Base-by-base conservation (phyloP, 1,140 invertebrate genomes). In the Gryon sp. region DNA sequence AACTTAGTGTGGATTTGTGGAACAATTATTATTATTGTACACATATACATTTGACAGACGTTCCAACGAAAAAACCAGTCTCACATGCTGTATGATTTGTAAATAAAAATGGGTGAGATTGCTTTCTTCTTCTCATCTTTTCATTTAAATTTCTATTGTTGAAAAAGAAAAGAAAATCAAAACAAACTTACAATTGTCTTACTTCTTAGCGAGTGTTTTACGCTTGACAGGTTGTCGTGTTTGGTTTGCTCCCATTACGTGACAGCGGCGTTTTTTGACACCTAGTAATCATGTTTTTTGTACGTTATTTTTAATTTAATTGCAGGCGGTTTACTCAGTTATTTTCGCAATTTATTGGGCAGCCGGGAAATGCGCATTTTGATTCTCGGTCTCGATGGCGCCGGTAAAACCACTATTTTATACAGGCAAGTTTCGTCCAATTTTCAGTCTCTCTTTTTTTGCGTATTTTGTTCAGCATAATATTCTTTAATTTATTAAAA, bases 351-450 rank as follows among this genome's bases (percentile, higher is more conserved):
- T 82, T 90, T 99, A 70, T 90, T 99, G 82, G 97, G 97, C 16
- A 95, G 95, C 66, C 92, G 96, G 78, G 98, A 99, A 91, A 97
- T 99, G 94, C 91, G 98, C 83, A 99, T 99, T 86, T 90, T 99
- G 66, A 99, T 99, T 84, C 91, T 99, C 26, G 98, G 98, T 7
- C 90, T 99, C 55, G 98, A 99, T 89, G 98, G 98, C 53, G 96
- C 97, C 85, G 97, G 97, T 72, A 99, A 99, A 92, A 99, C 98
- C 5, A 99, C 98, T 46, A 99, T 99, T 90, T 90, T 99, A 32
- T 99, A 99, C 89, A 95, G 96, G 90, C 84, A 52, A 69, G 38
- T 38, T 48, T 12, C 9, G 7, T 8, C 18, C 6, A n/a, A n/a
- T n/a, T n/a, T n/a, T n/a, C n/a, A n/a, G n/a, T n/a, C n/a, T n/a